A percentile compares a stretch with the other conserved stretches of the same genome.
Evolutionary conservation across 2,888 invertebrate species (phyloP).

Genomic region (Penaeus monodon): DNA sequence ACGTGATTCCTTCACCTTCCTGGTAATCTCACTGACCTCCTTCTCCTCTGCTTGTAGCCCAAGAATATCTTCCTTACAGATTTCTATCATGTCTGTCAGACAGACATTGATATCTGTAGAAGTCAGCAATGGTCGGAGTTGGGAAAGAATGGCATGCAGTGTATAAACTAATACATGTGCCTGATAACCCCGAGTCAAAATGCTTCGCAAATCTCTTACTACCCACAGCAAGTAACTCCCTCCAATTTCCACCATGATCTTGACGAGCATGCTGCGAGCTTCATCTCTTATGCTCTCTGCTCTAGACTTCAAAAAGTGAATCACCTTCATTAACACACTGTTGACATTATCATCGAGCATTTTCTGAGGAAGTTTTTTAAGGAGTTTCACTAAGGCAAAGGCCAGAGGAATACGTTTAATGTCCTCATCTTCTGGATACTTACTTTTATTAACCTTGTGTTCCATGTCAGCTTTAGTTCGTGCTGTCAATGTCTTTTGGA

Average conservation of each 20-base stretch:
- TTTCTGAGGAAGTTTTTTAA: constrained; percentile 86
- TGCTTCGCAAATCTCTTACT: constrained; percentile 82
- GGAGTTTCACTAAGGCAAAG: constrained; percentile 88
- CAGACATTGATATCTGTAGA: constrained; percentile 85
- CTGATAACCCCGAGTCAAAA: constrained; percentile 91
- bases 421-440: constrained; percentile 77
- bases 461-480: constrained; percentile 80
- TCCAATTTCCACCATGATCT: constrained; percentile 88
- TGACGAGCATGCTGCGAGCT: constrained; percentile 91
- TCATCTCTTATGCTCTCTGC: constrained; percentile 86
- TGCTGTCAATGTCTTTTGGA: constrained; percentile 79
- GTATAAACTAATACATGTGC: constrained; percentile 90
- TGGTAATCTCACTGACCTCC: constrained; percentile 85
- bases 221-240: constrained; percentile 83
- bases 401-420: constrained; percentile 91
- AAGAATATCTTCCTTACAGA: constrained; percentile 68
- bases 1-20: constrained; percentile 76
- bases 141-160: constrained; percentile 84
- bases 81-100: constrained; percentile 82
- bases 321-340: constrained; percentile 88
- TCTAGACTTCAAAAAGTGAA: constrained; percentile 90
- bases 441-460: constrained; percentile 71
- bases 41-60: constrained; percentile 91
- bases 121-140: constrained; percentile 79
- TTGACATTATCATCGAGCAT: constrained; percentile 80